Evolutionary conservation across 2,888 invertebrate genomes (phyloP).

Genomic region (Pandemis corylana): DNA sequence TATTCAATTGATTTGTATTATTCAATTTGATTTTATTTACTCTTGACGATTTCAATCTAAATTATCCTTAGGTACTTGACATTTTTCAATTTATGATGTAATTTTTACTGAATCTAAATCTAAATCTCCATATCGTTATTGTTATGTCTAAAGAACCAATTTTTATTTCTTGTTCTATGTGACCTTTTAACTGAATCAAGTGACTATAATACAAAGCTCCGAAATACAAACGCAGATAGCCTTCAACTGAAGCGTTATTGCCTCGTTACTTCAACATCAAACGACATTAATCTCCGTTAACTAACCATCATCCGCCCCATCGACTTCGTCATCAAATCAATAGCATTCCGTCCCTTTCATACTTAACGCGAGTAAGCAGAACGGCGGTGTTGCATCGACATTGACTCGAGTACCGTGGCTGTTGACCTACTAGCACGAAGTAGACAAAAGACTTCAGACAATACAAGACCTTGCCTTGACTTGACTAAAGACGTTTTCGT

Average conservation of each 20-base stretch:
- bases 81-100: no score
- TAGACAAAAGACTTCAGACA: conserved; percentile 58
- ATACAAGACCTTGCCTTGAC: conserved; percentile 52
- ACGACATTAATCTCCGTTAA: conserved; percentile 2
- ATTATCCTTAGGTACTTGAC: no score
- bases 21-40: no score
- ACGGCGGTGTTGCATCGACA: conserved; percentile 23
- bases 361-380: not conserved
- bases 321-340: not conserved
- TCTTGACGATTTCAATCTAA: no score
- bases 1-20: no score
- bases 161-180: no score
- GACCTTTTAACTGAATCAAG: no score
- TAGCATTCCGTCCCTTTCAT: not conserved
- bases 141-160: no score
- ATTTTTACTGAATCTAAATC: no score
- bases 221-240: no score
- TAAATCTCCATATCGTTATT: no score
- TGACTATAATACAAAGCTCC: no score
- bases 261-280: not conserved
- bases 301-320: not conserved
- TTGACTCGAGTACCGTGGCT: conserved; percentile 37
- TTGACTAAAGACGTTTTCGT: conserved; percentile 18
- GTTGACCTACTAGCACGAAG: conserved; percentile 42
- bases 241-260: not conserved